Base-by-base conservation (phyloP, 2,113 vertebrate species). In the Myrmecophaga tridactyla region DNA sequence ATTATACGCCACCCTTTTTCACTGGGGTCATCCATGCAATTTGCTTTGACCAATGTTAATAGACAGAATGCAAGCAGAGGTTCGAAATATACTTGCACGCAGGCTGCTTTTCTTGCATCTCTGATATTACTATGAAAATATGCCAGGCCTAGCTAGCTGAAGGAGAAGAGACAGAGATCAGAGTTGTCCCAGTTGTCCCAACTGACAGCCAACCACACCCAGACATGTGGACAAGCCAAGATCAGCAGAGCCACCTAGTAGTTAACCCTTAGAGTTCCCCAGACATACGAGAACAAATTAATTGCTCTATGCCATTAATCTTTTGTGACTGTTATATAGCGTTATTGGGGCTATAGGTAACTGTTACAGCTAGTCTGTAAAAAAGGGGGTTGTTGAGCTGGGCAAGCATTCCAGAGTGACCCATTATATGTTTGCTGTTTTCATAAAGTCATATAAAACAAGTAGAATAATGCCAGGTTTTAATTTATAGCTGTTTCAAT, bases 381-480 rank as follows among this genome's bases (percentile, higher is more conserved):
- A 81, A 89, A 92, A 76, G 20, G 29, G 10, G 77, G 12, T 75
- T 60, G 6, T 94, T n/a, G 29, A 93, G 1, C 17, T 92, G 9
- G 89, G 8, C 10, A 76, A 67, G 77, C 11, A 87, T 21, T 6
- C 3, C 76, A 15, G 81, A 90, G 56, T 39, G 72, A 63, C 43
- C 25, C 78, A 51, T 73, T 83, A 6, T 20, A 89, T 76, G 4
- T 4, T 2, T 89, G 10, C 31, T 90, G 51, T n/a, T 36, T 23
- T 80, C 67, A 75, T 1, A 53, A 39, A 92, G 63, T 12, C 5
- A 83, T 93, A 60, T 83, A 69, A 85, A 88, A 78, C 69, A 72
- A 88, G 83, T 75, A 80, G 63, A 87, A 84, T 69, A 85, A 88
- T 86, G 82, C 17, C 43, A 86, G 10, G 75, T 90, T 90, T 96